Evolutionary conservation across 1,140 invertebrate genomes (phyloP), one percentile per base, ranked within the genome.

Genomic region (Caenorhabditis latens): DNA sequence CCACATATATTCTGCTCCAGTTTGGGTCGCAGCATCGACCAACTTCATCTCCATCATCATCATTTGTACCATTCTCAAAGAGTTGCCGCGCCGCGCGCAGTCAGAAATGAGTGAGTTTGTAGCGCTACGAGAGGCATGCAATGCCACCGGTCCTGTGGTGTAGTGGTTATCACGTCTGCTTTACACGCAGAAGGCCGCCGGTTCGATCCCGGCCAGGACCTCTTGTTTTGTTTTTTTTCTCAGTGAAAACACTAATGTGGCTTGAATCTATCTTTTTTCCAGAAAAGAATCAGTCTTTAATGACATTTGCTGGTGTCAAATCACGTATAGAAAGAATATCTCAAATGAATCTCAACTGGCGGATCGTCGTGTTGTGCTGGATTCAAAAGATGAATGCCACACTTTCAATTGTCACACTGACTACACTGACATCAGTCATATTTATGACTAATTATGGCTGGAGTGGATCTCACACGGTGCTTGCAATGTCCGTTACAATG

Each of bases 151-250:
- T 88, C 87, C 84, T 85, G 90, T 90, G 89, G 90, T 90, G 90
- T 90, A 90, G 90, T 90, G 90, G 90, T 90, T 90, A 90, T 90
- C 90, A 90, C 90, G 90, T 90, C 88, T 90, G 90, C 90, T 90
- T 90, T 90, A 90, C 90, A 90, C 90, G 90, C 90, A 90, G 88
- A 89, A 90, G 89, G 89, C 67, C 90, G 89, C 82, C 90, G 90
- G 90, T 90, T 90, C 90, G 90, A 90, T 83, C 90, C 90, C 90
- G 90, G 89, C 89, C 90, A 85, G 88, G 89, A 89, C 85, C 85
- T 86, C 24, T 84, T 21, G 2, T 84, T 58, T 53, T 79, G n/a
- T 79, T 9, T 9, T 79, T 42, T 24, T 50, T 71, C 24, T 2
- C 14, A 32, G 4, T 11, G 14, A 63, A 63, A 0, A 43, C 9